Evolutionary conservation across 2,797 vertebrate species (phyloP), one percentile per base, ranked within the genome.

Genomic region (Myotis daubentonii): DNA sequence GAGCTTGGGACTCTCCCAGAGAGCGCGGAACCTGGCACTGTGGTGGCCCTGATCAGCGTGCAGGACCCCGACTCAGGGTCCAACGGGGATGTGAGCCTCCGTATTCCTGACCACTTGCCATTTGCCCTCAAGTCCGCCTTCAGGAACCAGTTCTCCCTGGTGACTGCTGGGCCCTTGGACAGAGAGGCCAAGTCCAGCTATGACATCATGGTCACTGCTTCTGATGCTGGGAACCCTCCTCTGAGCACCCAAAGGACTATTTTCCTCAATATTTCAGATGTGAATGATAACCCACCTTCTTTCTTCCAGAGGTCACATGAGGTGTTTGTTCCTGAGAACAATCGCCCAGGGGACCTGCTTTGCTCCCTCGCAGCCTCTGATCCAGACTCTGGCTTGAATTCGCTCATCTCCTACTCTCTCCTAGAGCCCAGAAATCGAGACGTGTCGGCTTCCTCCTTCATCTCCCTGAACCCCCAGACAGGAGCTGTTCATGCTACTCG

Each of bases 21-120:
- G 95, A 98, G 99, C 36, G 98, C 98, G 5, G 92, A 97, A 0
- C 36, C 91, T 11, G 98, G 98, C 11, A 99, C 99, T 0, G 98
- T 98, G 6, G 97, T 99, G n/a, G 99, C 98, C 0, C 98, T 99
- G 0, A 97, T 99, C 53, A 97, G 98, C 5, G 97, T 98, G 0
- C 97, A 98, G 65, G 98, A 98, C 90, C 87, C 96, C 0, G 98
- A 98, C 87, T 97, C 98, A 0, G 98, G 94, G 68, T 96, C 94
- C 76, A 98, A 98, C 70, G 97, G 97, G 28, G 96, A 98, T 8
- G 97, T 98, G 71, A 97, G 95, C 82, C 97, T 97, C 38, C 89
- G 94, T 2, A 97, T 98, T 60, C 92, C 96, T 0, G 95, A 97
- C 68, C 92, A 96, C 80, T 28, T 98, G 25, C 97, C 97, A 6